phyloP scores from a whole-genome alignment of 2,797 vertebrate species.

The Stomatorhinus walkeri region DNA sequence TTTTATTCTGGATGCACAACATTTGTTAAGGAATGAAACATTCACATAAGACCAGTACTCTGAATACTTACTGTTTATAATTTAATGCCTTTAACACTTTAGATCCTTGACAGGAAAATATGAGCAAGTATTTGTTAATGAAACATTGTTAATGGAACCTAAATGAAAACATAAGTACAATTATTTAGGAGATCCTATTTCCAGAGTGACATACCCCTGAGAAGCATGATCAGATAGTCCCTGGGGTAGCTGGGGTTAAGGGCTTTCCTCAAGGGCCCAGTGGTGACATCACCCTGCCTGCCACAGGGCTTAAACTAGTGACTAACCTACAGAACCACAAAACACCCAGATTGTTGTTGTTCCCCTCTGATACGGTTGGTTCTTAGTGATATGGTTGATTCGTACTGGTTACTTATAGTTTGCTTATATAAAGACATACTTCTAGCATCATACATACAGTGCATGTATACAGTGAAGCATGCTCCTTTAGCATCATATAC shows the following conservation, averaged over 20 bases:
- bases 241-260: background rate
- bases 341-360: background rate
- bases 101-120: background rate
- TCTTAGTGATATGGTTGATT: background rate
- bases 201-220: background rate
- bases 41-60: background rate
- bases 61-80: background rate
- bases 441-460: background rate
- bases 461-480: background rate
- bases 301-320: background rate
- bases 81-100: background rate
- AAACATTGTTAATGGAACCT: background rate
- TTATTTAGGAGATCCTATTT: background rate
- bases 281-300: background rate
- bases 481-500: background rate
- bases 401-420: background rate
- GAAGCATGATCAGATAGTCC: background rate
- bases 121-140: background rate
- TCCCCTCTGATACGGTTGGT: background rate
- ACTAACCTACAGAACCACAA: background rate
- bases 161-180: background rate
- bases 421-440: background rate
- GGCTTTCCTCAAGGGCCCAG: background rate
- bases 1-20: slow-evolving; percentile 25
- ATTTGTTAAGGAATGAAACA: slow-evolving; percentile 24